phyloP scores from a whole-genome alignment of 1,140 invertebrate genomes.

The Drosophila pseudoobscura region DNA sequence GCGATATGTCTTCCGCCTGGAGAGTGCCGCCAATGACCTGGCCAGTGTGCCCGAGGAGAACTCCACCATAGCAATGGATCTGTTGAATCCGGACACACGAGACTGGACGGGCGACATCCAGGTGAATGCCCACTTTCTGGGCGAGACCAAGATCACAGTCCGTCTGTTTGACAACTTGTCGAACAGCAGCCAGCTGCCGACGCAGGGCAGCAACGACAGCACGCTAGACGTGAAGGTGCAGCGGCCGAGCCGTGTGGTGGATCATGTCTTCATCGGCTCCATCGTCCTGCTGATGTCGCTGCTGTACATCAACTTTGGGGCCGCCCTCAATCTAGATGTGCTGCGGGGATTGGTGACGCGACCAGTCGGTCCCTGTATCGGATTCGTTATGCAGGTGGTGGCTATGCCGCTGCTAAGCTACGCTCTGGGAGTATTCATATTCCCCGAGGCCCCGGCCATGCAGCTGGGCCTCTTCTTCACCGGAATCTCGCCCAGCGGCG shows the following conservation, averaged over 20 bases:
- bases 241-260: conserved; percentile 87
- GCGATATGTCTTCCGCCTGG: conserved; percentile 57
- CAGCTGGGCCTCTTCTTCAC: conserved; percentile 95
- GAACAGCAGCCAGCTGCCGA: conserved; percentile 38
- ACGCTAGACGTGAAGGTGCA: conserved; percentile 85
- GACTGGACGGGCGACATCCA: conserved; percentile 57
- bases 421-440: conserved; percentile 88
- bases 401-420: conserved; percentile 95
- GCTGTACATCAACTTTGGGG: conserved; percentile 97
- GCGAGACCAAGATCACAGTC: conserved; percentile 55
- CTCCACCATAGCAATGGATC: conserved; percentile 35
- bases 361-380: conserved; percentile 92
- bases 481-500: conserved; percentile 95
- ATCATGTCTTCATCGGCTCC: conserved; percentile 90
- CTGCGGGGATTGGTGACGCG: conserved; percentile 88
- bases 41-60: conserved; percentile 52
- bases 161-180: conserved; percentile 30
- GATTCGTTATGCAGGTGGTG: conserved; percentile 92
- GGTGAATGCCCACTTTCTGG: conserved; percentile 57
- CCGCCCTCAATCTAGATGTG: conserved; percentile 91
- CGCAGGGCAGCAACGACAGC: conserved; percentile 44
- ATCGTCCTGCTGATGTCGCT: conserved; percentile 91
- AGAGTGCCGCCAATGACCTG: conserved; percentile 37
- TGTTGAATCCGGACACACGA: conserved; percentile 21
- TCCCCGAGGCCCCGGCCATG: conserved; percentile 88